A percentile compares a stretch with the other conserved stretches of the same genome.
phyloP scores from a whole-genome alignment of 2,113 vertebrate species.

The Harpagus bidentatus region DNA sequence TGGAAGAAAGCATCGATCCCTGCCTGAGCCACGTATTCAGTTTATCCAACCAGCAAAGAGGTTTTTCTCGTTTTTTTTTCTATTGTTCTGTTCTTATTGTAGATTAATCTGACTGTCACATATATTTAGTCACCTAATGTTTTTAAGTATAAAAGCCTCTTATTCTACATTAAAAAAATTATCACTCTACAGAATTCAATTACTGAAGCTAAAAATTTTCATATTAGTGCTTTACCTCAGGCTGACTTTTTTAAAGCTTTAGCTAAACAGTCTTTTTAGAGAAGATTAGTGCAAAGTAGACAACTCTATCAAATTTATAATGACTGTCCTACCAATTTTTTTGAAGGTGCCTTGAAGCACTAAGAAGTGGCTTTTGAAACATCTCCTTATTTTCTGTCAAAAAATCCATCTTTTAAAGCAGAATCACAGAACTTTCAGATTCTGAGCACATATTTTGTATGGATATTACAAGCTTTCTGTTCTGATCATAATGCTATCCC shows the following conservation, averaged over 20 bases:
- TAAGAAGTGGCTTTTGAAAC: not conserved
- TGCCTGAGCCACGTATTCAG: not conserved
- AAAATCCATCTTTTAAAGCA: not conserved
- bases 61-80: not conserved
- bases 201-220: not conserved
- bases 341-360: not conserved
- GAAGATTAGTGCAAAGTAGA: slow-evolving; percentile 27
- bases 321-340: not conserved
- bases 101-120: not conserved
- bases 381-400: not conserved
- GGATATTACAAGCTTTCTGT: not conserved
- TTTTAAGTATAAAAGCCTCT: not conserved
- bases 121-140: not conserved
- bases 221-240: not conserved
- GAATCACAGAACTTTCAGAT: not conserved
- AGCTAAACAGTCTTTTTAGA: not conserved
- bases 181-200: not conserved
- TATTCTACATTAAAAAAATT: not conserved
- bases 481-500: not conserved
- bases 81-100: not conserved
- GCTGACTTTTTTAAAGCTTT: not conserved
- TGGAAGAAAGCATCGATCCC: not conserved
- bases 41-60: not conserved
- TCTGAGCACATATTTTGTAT: not conserved
- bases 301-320: not conserved